Conservation (phyloP, 1,140 invertebrate genomes). For the Pseudomyrmex pallidus region DNA sequence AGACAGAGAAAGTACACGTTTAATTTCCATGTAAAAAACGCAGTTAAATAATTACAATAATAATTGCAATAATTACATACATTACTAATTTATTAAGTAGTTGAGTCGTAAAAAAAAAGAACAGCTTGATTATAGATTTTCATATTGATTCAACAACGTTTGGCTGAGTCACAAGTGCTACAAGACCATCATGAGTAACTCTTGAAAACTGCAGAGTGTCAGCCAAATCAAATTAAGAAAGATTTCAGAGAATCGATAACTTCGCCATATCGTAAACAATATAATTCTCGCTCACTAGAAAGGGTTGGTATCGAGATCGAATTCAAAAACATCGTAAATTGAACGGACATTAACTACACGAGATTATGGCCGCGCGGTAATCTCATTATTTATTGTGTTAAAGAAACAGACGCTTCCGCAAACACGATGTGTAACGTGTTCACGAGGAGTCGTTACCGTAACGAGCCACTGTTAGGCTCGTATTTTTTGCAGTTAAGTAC, state of each 20-base stretch:
- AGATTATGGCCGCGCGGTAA: constrained; percentile 6
- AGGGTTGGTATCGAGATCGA: neutral
- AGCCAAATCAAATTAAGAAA: constrained; percentile 29
- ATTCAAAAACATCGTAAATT: constrained; percentile 50
- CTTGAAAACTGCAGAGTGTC: constrained; percentile 29
- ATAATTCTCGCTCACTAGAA: neutral
- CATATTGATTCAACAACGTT: constrained; percentile 25
- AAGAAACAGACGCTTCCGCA: constrained; percentile 28
- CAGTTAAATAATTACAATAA: too few species aligned
- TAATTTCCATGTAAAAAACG: too few species aligned
- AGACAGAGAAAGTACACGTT: too few species aligned
- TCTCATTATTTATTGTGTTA: constrained; percentile 29
- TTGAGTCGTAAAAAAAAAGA: too few species aligned
- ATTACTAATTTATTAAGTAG: too few species aligned
- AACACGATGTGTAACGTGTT: constrained; percentile 20
- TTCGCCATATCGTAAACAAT: constrained; percentile 27
- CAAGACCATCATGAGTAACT: neutral
- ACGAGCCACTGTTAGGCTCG: constrained; percentile 1
- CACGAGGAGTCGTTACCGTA: constrained; percentile 10
- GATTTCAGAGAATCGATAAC: neutral
- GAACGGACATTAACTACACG: constrained; percentile 22
- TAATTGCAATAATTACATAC: too few species aligned
- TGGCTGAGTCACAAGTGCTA: constrained; percentile 20
- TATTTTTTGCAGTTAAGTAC: constrained; percentile 21
- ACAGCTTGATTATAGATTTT: constrained; percentile 1